Percentiles rank a stretch among this genome's conserved stretches.
phyloP scores from a whole-genome alignment of 2,797 vertebrate genomes.

The Crenuchus spilurus region DNA sequence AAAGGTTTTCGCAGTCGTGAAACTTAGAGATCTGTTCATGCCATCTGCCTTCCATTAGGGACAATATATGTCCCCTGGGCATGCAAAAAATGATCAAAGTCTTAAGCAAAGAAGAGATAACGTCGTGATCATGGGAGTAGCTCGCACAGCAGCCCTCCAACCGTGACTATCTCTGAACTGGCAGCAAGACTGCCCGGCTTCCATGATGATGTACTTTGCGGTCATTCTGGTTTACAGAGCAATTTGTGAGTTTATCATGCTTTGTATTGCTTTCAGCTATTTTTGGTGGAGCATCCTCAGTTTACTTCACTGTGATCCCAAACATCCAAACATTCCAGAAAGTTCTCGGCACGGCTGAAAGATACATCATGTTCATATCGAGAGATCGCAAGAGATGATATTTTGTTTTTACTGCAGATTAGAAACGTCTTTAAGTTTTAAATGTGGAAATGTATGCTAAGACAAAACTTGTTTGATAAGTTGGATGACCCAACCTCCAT shows the following conservation, averaged over 20 bases:
- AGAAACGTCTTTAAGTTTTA: no score
- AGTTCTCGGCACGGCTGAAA: slow-evolving; percentile 24
- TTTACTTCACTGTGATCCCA: slow-evolving; percentile 8
- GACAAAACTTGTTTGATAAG: no score
- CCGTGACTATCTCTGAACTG: slow-evolving; percentile 54
- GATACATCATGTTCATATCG: no score
- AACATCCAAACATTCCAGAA: slow-evolving; percentile 17
- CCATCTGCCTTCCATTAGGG: slow-evolving; percentile 58
- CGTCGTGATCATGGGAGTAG: slow-evolving; percentile 49
- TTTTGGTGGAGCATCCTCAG: slow-evolving; percentile 35
- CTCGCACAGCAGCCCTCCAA: slow-evolving; percentile 39
- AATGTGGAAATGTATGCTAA: no score
- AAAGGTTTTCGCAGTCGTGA: slow-evolving; percentile 28
- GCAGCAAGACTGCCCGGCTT: slow-evolving; percentile 26
- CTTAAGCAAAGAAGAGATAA: slow-evolving; percentile 29
- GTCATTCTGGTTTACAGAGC: slow-evolving; percentile 48
- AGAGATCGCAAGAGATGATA: no score
- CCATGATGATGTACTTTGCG: slow-evolving; percentile 38
- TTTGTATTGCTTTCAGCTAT: slow-evolving; percentile 36
- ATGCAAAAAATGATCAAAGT: slow-evolving; percentile 51
- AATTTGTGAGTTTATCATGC: slow-evolving; percentile 44
- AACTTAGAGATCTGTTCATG: slow-evolving; percentile 33
- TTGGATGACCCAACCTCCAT: no score
- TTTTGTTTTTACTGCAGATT: no score
- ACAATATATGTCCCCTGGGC: slow-evolving; percentile 41